phyloP scores from a whole-genome alignment of 2,888 invertebrate species.

The Atethmia centrago region DNA sequence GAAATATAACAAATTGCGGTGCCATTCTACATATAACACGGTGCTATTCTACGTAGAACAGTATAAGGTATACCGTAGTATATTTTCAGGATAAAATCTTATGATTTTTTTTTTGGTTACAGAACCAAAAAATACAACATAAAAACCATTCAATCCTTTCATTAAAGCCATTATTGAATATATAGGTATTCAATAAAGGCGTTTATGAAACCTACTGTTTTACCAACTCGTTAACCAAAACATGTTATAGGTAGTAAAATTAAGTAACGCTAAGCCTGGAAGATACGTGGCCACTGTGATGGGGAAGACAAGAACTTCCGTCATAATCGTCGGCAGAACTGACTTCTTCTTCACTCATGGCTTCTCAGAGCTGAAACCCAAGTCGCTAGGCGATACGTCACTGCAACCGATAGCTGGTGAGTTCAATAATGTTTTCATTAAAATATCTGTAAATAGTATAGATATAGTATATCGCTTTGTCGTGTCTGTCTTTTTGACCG shows the following conservation, averaged over 20 bases:
- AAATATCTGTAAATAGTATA: too few relatives aligned
- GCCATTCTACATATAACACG: too few relatives aligned
- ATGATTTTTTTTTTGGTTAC: background rate
- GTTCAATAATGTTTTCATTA: constrained; percentile 11
- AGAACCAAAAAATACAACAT: too few relatives aligned
- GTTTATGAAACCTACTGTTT: too few relatives aligned
- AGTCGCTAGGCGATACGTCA: constrained; percentile 45
- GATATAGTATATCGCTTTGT: background rate
- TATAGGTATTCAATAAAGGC: too few relatives aligned
- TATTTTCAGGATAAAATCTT: background rate
- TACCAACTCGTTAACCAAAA: background rate
- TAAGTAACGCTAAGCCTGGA: constrained; percentile 45
- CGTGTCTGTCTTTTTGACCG: background rate
- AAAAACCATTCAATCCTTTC: too few relatives aligned
- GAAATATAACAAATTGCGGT: background rate
- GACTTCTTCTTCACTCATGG: constrained; percentile 64
- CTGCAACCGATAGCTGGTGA: constrained; percentile 64
- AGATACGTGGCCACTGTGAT: constrained; percentile 49
- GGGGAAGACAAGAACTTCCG: constrained; percentile 33
- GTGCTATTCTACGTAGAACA: background rate
- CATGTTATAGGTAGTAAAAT: constrained; percentile 51
- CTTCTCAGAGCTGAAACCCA: constrained; percentile 58
- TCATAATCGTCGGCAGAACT: constrained; percentile 58
- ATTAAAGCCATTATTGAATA: too few relatives aligned
- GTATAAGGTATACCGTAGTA: too few relatives aligned